A percentile compares a stretch with the other conserved stretches of the same genome.
Conservation (phyloP, 2,888 invertebrate species). For the Diachrysia chrysitis region DNA sequence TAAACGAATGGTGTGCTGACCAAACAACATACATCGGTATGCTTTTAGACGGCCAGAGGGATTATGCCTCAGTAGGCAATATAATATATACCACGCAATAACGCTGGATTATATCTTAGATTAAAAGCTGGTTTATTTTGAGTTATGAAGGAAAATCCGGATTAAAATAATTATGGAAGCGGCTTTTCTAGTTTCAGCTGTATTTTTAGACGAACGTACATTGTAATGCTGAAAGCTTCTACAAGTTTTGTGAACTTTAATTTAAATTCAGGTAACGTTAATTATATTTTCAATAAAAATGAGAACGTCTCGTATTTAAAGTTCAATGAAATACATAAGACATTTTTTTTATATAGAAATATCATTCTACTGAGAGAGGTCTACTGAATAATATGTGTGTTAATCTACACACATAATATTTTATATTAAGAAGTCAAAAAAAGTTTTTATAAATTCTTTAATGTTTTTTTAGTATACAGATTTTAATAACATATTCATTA, state of each 20-base stretch:
- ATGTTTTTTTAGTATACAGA: too few relatives aligned
- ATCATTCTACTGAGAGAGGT: too few relatives aligned
- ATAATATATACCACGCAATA: conserved; percentile 32
- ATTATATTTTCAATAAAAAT: too few relatives aligned
- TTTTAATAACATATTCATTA: too few relatives aligned
- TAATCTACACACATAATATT: too few relatives aligned
- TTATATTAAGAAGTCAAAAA: too few relatives aligned
- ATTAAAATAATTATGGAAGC: conserved; percentile 18
- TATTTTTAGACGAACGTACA: neutral
- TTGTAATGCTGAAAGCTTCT: neutral
- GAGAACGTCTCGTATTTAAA: too few relatives aligned
- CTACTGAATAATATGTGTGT: too few relatives aligned
- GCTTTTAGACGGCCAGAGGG: conserved; percentile 70
- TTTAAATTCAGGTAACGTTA: too few relatives aligned
- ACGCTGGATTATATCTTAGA: conserved; percentile 44
- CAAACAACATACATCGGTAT: conserved; percentile 72
- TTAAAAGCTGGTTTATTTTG: conserved; percentile 43
- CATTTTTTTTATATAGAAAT: too few relatives aligned
- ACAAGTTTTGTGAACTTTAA: neutral
- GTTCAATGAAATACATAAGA: too few relatives aligned
- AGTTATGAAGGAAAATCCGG: conserved; percentile 24
- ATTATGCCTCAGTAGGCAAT: conserved; percentile 59
- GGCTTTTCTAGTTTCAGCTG: neutral
- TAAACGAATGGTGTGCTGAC: conserved; percentile 64
- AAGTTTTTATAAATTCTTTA: too few relatives aligned